Conservation (phyloP, 2,888 invertebrate genomes). For the Atrina japonica region DNA sequence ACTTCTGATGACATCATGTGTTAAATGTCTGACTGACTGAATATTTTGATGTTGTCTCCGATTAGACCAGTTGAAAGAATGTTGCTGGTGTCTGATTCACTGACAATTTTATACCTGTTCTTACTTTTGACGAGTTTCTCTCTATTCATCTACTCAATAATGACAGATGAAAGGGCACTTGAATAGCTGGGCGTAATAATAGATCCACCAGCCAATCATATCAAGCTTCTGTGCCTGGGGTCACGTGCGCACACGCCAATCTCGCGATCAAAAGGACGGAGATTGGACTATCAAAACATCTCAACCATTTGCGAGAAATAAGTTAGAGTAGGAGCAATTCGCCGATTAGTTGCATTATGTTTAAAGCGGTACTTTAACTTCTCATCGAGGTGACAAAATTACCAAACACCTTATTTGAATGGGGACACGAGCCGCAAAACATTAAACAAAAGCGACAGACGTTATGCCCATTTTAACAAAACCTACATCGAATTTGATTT, state of each 20-base stretch:
- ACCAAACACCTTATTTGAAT: slow-evolving; percentile 26
- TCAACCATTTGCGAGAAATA: slow-evolving; percentile 21
- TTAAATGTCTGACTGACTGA: neutral
- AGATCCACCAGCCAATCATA: slow-evolving; percentile 56
- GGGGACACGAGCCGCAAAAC: slow-evolving; percentile 31
- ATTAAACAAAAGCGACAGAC: slow-evolving; percentile 31
- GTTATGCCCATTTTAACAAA: slow-evolving; percentile 29
- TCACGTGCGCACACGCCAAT: slow-evolving; percentile 59
- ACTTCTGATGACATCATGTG: slow-evolving; percentile 23
- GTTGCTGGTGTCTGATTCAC: neutral
- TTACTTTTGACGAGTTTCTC: neutral
- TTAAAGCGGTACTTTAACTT: slow-evolving; percentile 24
- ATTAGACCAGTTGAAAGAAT: neutral
- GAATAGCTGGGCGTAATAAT: slow-evolving; percentile 38
- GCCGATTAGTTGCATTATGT: slow-evolving; percentile 31
- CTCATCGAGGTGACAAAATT: slow-evolving; percentile 13
- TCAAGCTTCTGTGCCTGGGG: slow-evolving; percentile 46
- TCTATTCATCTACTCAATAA: slow-evolving; percentile 27
- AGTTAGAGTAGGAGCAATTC: neutral
- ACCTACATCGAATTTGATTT: slow-evolving; percentile 24
- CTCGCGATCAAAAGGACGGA: slow-evolving; percentile 34
- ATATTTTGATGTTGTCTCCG: neutral
- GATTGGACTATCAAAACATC: slow-evolving; percentile 38
- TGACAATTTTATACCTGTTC: slow-evolving; percentile 23
- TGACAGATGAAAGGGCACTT: slow-evolving; percentile 39